Evolutionary conservation across 2,797 vertebrate genomes (phyloP).

Genomic region (Smutsia gigantea): DNA sequence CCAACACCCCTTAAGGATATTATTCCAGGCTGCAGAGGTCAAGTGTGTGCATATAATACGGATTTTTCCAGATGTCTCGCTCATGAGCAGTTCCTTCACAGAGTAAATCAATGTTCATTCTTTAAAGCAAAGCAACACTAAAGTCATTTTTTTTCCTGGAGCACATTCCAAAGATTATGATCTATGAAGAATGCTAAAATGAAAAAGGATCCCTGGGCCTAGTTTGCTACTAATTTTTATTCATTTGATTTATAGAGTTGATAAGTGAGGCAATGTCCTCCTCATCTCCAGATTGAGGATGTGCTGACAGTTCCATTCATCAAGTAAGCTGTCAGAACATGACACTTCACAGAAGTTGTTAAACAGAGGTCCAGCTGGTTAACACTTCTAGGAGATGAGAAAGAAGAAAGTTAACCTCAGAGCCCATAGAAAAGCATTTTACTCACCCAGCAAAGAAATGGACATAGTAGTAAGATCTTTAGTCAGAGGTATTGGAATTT

Average conservation of each 20-base stretch:
- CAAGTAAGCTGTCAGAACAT: constrained; percentile 49
- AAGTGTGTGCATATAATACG: not conserved
- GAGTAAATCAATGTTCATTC: constrained; percentile 49
- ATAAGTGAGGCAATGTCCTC: constrained; percentile 9
- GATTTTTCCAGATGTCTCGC: constrained; percentile 8
- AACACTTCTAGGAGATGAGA: constrained; percentile 47
- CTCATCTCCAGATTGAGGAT: not conserved
- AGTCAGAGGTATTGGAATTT: not conserved
- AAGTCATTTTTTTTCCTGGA: not conserved
- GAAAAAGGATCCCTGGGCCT: not conserved
- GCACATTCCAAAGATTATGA: constrained; percentile 63
- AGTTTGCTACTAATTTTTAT: constrained; percentile 54
- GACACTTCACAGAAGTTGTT: not conserved
- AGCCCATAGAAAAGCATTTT: not conserved
- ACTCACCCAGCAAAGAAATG: not conserved
- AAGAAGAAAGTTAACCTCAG: constrained; percentile 47
- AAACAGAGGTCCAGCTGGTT: constrained; percentile 31
- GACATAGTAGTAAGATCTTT: not conserved
- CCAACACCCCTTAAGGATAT: not conserved
- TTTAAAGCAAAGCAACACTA: constrained; percentile 18
- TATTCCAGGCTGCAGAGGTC: not conserved
- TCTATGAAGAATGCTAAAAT: constrained; percentile 46
- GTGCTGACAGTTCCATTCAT: constrained; percentile 58
- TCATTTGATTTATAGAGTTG: constrained; percentile 56
- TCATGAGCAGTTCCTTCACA: not conserved